Base-by-base conservation (phyloP, 2,888 invertebrate genomes). In the Chorisops tibialis region DNA sequence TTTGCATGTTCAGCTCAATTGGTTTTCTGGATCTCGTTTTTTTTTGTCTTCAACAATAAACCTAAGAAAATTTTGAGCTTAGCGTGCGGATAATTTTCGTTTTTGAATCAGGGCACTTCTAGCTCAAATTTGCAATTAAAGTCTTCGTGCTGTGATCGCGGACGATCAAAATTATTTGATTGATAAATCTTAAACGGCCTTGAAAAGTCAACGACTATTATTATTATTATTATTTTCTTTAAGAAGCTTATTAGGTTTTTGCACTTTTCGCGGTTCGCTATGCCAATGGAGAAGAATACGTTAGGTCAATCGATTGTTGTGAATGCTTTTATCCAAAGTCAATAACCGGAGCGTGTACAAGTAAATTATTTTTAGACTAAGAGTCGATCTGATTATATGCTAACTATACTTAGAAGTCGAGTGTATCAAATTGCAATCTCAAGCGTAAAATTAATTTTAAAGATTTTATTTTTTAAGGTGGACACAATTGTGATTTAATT, bases 291-390 rank as follows among this genome's bases (percentile, higher is more conserved):
- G 24, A 24, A 50, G 16, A 30, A 50, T n/a, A 4, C 49, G 35
- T 11, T 50, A 18, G 30, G 30, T 50, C 30, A 35, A 50, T 24
- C 7, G 21, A 4, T 47, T 47, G 30, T 16, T 35, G 30, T 50
- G 7, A 50, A 16, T 45, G 12, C 6, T 45, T 45, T 45, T 18
- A 16, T 12, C n/a, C 7, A 18, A 30, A 45, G 56, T 56, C 56
- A 56, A 56, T 56, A 56, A 56, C 56, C 56, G 56, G 56, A 41
- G 52, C 3, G 30, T 30, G 30, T 30, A 7, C n/a, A n/a, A n/a
- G n/a, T n/a, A n/a, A n/a, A 30, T 30, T 30, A 30, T 30, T 30
- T 30, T 30, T 9, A 9, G 30, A 30, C 9, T 30, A 9, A 30
- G n/a, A 30, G 30, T 30, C 7, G 30, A 5, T 30, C 9, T 9